Base-by-base conservation (phyloP, 2,113 vertebrate species). In the Phylloscopus trochiloides region DNA sequence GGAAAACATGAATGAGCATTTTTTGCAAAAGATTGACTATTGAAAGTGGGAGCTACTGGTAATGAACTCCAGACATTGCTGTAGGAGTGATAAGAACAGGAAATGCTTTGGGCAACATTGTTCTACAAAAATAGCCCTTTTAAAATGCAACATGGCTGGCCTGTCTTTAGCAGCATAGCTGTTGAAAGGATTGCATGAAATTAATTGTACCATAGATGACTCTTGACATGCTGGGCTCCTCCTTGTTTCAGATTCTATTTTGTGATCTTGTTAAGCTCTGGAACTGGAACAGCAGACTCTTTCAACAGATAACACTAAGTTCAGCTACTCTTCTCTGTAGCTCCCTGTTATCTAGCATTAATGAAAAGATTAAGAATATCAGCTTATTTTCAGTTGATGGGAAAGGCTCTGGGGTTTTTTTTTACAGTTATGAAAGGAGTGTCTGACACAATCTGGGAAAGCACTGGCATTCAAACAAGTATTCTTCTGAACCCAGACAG, bases 401-500 rank as follows among this genome's bases (percentile, higher is more conserved):
- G 93, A 96, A 95, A 94, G 52, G 63, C 73, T 89, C 54, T 86
- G 92, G 12, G 18, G 5, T 31, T 93, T 65, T 87, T 79, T 94
- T 92, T 88, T 79, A 24, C 67, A 77, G 47, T 48, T 67, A 90
- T 96, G 92, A 96, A 96, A 96, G 63, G 65, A 94, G 74, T 78
- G 78, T 80, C 92, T 97, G 96, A 96, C 85, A 96, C 78, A 90
- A 94, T 95, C 78, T 95, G 93, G 92, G 93, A 96, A 96, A 95
- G 85, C 34, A 52, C 54, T 96, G 96, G 92, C 92, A 92, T 92
- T 95, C 90, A 90, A 93, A 95, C 88, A 96, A 97, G n/a, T 71
- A 76, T 84, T 95, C 94, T 92, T 95, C 75, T 92, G 75, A 95
- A 74, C 52, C 55, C 92, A 95, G 91, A 95, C 94, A 86, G 92